These are phyloP conservation scores for Lipophrys pholis DNA, from an alignment of 2,113 vertebrate species.

Conservation along the genomic window DNA sequence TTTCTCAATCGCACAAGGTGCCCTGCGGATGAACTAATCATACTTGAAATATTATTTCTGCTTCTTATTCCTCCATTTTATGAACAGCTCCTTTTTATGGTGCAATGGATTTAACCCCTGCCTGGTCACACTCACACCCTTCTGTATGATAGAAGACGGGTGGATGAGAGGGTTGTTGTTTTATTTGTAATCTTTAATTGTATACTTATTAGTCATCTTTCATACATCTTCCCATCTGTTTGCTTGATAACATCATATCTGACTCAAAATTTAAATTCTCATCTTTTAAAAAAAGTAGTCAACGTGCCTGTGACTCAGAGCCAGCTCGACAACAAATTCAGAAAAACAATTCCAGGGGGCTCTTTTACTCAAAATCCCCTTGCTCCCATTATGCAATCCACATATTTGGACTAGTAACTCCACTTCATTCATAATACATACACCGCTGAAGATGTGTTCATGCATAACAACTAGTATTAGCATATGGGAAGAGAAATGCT, in stretches of 20 bases:
- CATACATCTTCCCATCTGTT: constrained; percentile 23
- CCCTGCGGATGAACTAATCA: constrained; percentile 89
- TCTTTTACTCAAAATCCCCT: constrained; percentile 49
- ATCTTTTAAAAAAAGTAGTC: background rate
- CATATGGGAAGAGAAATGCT: constrained; percentile 22
- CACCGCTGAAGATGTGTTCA: constrained; percentile 36
- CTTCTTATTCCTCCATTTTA: constrained; percentile 88
- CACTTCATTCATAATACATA: constrained; percentile 62
- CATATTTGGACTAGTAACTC: constrained; percentile 64
- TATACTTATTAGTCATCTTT: constrained; percentile 37
- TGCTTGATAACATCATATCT: constrained; percentile 57
- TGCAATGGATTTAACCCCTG: constrained; percentile 86
- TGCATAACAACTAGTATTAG: constrained; percentile 44
- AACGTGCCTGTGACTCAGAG: constrained; percentile 36
- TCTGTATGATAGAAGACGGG: constrained; percentile 32
- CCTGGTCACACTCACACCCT: constrained; percentile 71
- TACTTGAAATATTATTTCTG: constrained; percentile 92
- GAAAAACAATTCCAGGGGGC: constrained; percentile 49
- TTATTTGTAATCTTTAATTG: constrained; percentile 48
- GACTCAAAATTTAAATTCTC: constrained; percentile 52
- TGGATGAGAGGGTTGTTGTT: constrained; percentile 43
- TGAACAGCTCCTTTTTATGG: constrained; percentile 87
- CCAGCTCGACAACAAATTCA: constrained; percentile 42
- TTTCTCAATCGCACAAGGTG: constrained; percentile 85
- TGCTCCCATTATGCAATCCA: constrained; percentile 61